Conservation (phyloP, 2,113 vertebrate genomes). For the Desmodus rotundus region DNA sequence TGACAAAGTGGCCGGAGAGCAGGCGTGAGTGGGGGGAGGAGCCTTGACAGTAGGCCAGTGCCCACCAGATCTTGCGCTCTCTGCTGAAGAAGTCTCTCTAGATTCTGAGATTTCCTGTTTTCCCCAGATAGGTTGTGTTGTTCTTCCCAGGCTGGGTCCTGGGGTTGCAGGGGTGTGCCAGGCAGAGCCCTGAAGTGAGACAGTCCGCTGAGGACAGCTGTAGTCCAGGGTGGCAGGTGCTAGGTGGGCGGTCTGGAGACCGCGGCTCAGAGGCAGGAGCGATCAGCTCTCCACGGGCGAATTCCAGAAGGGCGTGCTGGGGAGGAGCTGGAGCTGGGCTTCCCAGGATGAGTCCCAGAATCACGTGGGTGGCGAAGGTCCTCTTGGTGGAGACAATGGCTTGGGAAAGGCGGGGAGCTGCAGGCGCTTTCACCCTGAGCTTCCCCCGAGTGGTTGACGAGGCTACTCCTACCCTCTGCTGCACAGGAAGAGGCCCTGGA, state of each 20-base stretch:
- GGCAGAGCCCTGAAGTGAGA: neutral
- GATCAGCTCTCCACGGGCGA: accelerated
- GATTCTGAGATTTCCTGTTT: neutral
- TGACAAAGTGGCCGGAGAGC: neutral
- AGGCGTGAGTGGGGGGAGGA: neutral
- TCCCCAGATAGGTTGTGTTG: too few species aligned
- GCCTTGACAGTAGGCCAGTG: neutral
- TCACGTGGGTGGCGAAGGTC: neutral
- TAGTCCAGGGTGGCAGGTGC: neutral
- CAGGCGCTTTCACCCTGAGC: neutral
- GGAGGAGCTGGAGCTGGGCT: neutral
- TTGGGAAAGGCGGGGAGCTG: neutral
- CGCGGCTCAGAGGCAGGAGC: accelerated
- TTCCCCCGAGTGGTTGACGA: accelerated
- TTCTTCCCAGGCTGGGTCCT: neutral
- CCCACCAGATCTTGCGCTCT: accelerated
- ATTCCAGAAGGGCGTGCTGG: neutral
- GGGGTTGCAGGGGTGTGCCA: accelerated
- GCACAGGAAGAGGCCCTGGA: neutral
- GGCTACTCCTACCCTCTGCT: neutral
- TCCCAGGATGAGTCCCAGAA: accelerated
- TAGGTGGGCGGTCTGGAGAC: neutral
- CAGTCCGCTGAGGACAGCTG: neutral
- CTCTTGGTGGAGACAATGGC: accelerated
- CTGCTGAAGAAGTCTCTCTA: neutral